Conservation (phyloP, 2,113 vertebrate genomes). For the Podarcis cretensis region DNA sequence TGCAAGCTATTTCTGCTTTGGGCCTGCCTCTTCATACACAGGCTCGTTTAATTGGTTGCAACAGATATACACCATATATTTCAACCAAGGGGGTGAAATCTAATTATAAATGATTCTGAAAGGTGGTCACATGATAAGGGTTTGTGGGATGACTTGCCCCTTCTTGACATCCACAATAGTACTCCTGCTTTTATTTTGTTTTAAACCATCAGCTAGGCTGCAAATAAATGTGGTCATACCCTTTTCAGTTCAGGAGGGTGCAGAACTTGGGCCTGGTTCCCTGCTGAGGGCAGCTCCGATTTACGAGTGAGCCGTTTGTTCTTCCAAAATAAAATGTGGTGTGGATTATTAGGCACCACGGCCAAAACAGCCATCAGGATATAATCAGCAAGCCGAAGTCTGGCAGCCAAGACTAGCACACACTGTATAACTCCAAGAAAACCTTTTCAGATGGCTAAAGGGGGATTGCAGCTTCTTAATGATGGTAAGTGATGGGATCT, state of each 20-base stretch:
- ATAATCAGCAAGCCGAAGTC: background rate
- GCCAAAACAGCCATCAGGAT: accelerated
- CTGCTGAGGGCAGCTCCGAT: background rate
- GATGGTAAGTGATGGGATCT: background rate
- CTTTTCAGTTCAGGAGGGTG: background rate
- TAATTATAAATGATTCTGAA: background rate
- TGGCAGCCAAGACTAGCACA: accelerated
- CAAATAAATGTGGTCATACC: background rate
- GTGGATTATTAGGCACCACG: background rate
- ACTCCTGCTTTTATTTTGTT: background rate
- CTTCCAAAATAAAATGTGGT: background rate
- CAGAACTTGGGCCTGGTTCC: background rate
- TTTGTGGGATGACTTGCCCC: background rate
- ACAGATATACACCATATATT: background rate
- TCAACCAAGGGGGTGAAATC: background rate
- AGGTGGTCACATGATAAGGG: background rate
- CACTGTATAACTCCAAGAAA: background rate
- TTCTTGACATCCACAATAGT: background rate
- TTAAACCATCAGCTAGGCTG: background rate
- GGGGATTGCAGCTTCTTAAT: background rate
- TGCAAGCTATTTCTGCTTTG: background rate
- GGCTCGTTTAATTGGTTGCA: background rate
- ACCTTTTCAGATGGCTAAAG: background rate
- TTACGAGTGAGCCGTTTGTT: background rate
- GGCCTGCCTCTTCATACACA: background rate